Evolutionary conservation across 2,888 invertebrate species (phyloP).

Genomic region (Ramazzottius varieornatus): DNA sequence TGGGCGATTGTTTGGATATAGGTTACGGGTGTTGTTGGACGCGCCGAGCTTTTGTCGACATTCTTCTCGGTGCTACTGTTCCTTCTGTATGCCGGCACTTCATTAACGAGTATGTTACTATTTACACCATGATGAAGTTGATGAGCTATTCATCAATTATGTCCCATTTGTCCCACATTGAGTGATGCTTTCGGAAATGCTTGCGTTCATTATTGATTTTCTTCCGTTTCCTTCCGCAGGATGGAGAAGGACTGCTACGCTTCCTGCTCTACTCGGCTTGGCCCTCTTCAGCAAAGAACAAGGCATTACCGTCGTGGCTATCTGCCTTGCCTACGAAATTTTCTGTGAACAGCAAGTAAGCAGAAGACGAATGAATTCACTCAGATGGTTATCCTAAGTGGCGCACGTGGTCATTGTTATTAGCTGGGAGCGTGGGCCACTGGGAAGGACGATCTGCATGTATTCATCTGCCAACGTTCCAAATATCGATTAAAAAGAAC

Average conservation of each 20-base stretch:
- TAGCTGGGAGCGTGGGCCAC: not conserved
- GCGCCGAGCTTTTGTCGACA: slow-evolving; percentile 22
- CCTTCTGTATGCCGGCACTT: slow-evolving; percentile 11
- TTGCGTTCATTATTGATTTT: not conserved
- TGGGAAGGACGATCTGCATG: too few species aligned
- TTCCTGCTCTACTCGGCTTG: slow-evolving; percentile 14
- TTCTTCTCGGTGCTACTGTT: slow-evolving; percentile 20
- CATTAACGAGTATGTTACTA: too few species aligned
- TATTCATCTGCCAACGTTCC: too few species aligned
- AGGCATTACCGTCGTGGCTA: slow-evolving; percentile 22
- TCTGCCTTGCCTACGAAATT: slow-evolving; percentile 22
- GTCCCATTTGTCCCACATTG: too few species aligned
- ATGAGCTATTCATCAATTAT: too few species aligned
- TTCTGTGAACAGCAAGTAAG: slow-evolving; percentile 20
- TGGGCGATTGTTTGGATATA: too few species aligned
- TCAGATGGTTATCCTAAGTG: not conserved
- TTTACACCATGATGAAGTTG: too few species aligned
- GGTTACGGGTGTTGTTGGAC: slow-evolving; percentile 24
- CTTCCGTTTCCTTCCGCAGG: not conserved
- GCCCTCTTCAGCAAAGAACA: slow-evolving; percentile 25
- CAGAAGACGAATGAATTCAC: not conserved
- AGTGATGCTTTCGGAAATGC: too few species aligned
- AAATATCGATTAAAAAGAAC: too few species aligned
- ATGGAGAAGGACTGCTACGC: not conserved
- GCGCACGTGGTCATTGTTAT: not conserved